These are phyloP conservation scores for Myotis davidii DNA, from an alignment of 2,113 vertebrate genomes.

Conservation along the genomic window DNA sequence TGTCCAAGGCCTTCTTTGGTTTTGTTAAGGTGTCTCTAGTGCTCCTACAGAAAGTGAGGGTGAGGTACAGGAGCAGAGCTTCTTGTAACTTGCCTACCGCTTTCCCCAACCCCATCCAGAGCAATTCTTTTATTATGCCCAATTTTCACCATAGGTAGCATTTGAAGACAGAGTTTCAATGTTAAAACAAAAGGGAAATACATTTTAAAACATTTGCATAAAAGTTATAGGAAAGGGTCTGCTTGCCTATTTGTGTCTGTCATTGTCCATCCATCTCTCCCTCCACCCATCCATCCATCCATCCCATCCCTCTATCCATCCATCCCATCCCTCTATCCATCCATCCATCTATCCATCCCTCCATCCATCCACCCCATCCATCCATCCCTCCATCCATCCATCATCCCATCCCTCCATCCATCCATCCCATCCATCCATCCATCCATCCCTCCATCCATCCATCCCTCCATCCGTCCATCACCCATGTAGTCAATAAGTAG, in stretches of 20 bases:
- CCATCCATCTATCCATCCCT: background rate
- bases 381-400: background rate
- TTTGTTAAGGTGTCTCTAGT: background rate
- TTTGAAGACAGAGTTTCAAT: background rate
- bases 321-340: background rate
- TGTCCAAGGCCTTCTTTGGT: background rate
- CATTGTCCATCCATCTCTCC: fast-evolving
- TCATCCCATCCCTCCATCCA: no score
- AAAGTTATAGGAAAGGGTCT: background rate
- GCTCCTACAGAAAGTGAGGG: background rate
- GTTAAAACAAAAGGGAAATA: background rate
- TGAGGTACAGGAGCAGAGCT: no score
- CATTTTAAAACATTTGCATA: background rate
- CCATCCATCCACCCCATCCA: no score
- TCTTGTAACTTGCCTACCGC: background rate
- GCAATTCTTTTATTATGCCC: background rate
- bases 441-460: no score
- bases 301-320: no score
- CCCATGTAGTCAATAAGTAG: background rate
- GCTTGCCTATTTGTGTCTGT: background rate
- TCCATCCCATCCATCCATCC: background rate
- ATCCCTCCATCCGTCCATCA: background rate
- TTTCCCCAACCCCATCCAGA: background rate
- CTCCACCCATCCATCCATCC: no score
- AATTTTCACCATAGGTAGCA: background rate